Base-by-base conservation (phyloP, 2,113 vertebrate species). In the Podarcis cretensis region DNA sequence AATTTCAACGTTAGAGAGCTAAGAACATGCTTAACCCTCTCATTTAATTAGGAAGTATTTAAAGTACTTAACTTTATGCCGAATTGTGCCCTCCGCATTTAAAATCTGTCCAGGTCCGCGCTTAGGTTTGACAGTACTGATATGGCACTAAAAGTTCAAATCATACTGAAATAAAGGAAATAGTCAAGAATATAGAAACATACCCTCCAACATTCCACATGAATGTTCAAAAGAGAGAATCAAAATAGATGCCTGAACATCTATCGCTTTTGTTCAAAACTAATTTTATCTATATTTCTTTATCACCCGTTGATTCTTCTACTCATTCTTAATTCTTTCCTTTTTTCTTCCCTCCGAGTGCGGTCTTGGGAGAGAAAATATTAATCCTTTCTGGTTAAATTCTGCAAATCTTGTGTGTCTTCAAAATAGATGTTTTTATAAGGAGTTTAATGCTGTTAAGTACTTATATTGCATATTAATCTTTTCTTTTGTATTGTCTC, bases 391-490 rank as follows among this genome's bases (percentile, higher is more conserved):
- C 20, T 13, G 18, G 18, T 74, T 10, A 74, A 84, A 74, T 57
- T 73, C 57, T 32, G 94, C 68, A 89, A 75, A 78, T 81, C 65
- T 89, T 69, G 14, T 81, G 2, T 43, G 63, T 80, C 81, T 93
- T 89, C 83, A 66, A 43, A 75, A 94, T 32, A 20, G 65, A 87
- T 83, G 80, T 79, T 20, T 27, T 0, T 57, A 90, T 91, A 43
- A 90, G 91, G 83, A 20, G 86, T 88, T 87, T 88, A n/a, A 0
- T 57, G 87, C 75, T 94, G 90, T 79, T 10, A 80, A 79, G 35
- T 87, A 93, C 40, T 93, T 91, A 87, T 83, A 77, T 81, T 91
- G 84, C 40, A 91, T 84, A 93, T 95, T 90, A 95, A 89, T 91
- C 84, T 94, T 94, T 88, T 79, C 63, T 91, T 88, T 88, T 92